Base-by-base conservation (phyloP, 2,797 vertebrate species). In the Lacerta viridis region DNA sequence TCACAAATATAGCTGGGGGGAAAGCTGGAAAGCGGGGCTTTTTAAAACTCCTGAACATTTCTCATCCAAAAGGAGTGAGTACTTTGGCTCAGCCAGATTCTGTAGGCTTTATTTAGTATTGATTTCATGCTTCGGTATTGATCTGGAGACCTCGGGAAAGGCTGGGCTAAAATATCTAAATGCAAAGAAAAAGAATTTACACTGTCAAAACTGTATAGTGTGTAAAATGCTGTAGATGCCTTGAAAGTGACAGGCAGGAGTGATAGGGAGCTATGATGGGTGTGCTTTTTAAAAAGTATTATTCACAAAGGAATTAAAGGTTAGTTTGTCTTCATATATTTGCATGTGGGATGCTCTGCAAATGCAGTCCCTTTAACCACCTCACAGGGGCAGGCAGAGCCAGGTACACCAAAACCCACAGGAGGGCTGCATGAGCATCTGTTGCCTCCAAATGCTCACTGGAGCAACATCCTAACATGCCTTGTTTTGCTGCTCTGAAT, bases 101-200 rank as follows among this genome's bases (percentile, higher is more conserved):
- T 87, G 55, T 61, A 41, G 29, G 27, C 69, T 87, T 81, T 74
- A 43, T 81, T 87, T 74, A 87, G 50, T 41, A 74, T 72, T 33
- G 86, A 81, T 43, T 87, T 81, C 39, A 74, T 80, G 69, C 69
- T 87, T 72, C 61, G 36, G 13, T 87, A 74, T 81, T 64, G 78
- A 81, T 81, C 78, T 43, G 11, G 10, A 64, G 69, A 72, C 78
- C 39, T 87, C 27, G 61, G 33, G 46, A 74, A 72, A 41, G 50
- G 46, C 46, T 71, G 85, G 71, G 66, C 46, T 55, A 59, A 87
- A 41, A 72, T 87, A 80, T 80, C 86, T 61, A 87, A 64, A 87
- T 61, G 39, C 27, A 59, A 5, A 72, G 68, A 87, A 36, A 81
- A 61, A 80, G 36, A 72, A 61, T 72, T 74, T 41, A 87, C 50